Conservation (phyloP, 1,140 invertebrate species). For the Chrysomallon squamiferum region DNA sequence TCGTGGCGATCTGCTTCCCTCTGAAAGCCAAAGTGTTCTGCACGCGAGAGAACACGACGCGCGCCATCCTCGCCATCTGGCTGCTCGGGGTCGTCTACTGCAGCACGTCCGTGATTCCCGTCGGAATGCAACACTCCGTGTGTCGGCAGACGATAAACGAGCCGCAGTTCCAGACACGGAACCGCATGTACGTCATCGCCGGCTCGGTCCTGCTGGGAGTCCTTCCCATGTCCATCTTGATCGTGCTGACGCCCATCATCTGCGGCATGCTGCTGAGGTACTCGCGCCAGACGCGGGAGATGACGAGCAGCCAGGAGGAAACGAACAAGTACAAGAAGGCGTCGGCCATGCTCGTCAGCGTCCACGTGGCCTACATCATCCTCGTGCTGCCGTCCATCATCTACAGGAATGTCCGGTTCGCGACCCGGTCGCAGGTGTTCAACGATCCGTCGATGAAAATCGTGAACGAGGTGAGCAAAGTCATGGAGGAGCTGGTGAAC, state of each 20-base stretch:
- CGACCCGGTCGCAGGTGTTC: conserved; percentile 17
- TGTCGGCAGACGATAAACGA: conserved; percentile 26
- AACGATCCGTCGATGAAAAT: conserved; percentile 12
- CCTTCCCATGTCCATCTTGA: conserved; percentile 21
- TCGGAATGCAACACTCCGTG: conserved; percentile 18
- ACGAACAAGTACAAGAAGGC: not conserved
- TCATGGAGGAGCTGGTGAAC: conserved; percentile 35
- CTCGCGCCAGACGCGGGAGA: not conserved
- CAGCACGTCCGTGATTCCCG: conserved; percentile 23
- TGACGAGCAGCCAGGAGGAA: too few relatives aligned
- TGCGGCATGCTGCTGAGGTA: conserved; percentile 9
- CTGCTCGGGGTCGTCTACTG: conserved; percentile 20
- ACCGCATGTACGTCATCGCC: conserved; percentile 12
- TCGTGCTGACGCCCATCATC: conserved; percentile 18
- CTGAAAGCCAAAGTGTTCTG: conserved; percentile 32
- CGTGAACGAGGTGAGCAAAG: conserved; percentile 20
- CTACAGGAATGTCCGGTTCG: conserved; percentile 20
- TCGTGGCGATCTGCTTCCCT: conserved; percentile 39
- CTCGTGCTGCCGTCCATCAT: too few relatives aligned
- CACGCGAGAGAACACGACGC: conserved; percentile 12
- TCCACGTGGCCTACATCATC: too few relatives aligned
- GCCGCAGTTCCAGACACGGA: conserved; percentile 7
- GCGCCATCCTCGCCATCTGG: conserved; percentile 13
- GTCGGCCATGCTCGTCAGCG: too few relatives aligned
- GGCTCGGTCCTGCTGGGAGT: conserved; percentile 14